These are phyloP conservation scores for Bradynema listronoti DNA, from an alignment of 1,140 invertebrate genomes.

Conservation along the genomic window DNA sequence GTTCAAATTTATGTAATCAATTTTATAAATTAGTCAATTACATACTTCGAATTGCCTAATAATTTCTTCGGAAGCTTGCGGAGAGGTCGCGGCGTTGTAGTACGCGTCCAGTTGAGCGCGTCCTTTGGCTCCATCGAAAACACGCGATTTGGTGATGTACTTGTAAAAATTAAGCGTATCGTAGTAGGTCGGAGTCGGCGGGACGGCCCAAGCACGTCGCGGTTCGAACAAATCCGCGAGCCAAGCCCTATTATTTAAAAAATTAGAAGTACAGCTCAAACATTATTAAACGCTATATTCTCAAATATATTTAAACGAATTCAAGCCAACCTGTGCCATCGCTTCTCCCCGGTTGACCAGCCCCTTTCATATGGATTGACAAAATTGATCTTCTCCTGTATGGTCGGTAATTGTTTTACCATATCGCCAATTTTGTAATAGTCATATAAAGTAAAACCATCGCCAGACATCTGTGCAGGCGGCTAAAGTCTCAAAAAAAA, in stretches of 20 bases:
- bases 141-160: conserved; percentile 52
- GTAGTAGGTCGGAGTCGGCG: conserved; percentile 42
- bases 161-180: conserved; percentile 54
- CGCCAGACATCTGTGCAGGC: conserved; percentile 1
- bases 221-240: conserved; percentile 37
- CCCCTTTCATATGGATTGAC: conserved; percentile 54
- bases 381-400: conserved; percentile 52
- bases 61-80: no score
- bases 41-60: no score
- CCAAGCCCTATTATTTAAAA: conserved; percentile 17
- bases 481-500: background rate
- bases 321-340: conserved; percentile 46
- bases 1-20: no score
- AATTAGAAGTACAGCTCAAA: background rate
- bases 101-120: conserved; percentile 22
- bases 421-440: conserved; percentile 49
- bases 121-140: conserved; percentile 33
- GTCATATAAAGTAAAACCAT: conserved; percentile 40
- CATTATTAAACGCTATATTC: no score
- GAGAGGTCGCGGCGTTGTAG: conserved; percentile 38
- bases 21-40: no score
- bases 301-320: no score
- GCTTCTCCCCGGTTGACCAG: conserved; percentile 46
- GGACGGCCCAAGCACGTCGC: conserved; percentile 46
- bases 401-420: conserved; percentile 40